phyloP scores from a whole-genome alignment of 2,888 invertebrate species.

The Pantelozetes paolii region DNA sequence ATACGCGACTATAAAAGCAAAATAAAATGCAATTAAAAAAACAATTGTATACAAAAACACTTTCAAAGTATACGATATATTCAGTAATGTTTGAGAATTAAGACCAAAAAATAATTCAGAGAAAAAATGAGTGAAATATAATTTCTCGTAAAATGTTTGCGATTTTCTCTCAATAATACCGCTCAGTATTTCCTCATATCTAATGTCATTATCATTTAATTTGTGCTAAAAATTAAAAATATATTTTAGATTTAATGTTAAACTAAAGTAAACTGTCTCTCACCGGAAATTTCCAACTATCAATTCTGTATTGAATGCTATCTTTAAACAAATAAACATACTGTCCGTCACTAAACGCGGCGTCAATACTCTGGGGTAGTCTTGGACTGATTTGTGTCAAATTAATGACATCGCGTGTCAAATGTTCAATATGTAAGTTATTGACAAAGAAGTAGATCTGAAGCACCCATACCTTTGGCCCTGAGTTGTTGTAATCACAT shows the following conservation, averaged over 20 bases:
- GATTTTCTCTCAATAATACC: not conserved
- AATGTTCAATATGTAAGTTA: not conserved
- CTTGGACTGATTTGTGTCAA: not conserved
- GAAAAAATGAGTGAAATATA: too few species aligned
- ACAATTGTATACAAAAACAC: too few species aligned
- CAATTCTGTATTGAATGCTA: not conserved
- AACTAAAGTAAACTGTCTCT: not conserved
- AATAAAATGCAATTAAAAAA: too few species aligned
- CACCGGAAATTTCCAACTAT: not conserved
- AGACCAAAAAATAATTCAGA: too few species aligned
- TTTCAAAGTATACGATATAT: too few species aligned
- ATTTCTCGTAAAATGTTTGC: not conserved
- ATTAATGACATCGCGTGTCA: not conserved
- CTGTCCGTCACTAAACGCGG: not conserved
- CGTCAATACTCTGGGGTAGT: conserved; percentile 3
- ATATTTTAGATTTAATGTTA: not conserved
- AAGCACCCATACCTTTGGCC: not conserved
- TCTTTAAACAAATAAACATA: conserved; percentile 11
- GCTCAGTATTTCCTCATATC: not conserved
- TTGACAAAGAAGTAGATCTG: not conserved
- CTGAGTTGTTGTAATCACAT: not conserved
- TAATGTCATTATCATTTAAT: not conserved
- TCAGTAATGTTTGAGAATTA: too few species aligned
- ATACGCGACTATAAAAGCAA: too few species aligned
- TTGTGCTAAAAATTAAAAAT: not conserved